These are phyloP conservation scores for Takifugu ocellatus DNA, from an alignment of 2,797 vertebrate genomes.

Conservation along the genomic window DNA sequence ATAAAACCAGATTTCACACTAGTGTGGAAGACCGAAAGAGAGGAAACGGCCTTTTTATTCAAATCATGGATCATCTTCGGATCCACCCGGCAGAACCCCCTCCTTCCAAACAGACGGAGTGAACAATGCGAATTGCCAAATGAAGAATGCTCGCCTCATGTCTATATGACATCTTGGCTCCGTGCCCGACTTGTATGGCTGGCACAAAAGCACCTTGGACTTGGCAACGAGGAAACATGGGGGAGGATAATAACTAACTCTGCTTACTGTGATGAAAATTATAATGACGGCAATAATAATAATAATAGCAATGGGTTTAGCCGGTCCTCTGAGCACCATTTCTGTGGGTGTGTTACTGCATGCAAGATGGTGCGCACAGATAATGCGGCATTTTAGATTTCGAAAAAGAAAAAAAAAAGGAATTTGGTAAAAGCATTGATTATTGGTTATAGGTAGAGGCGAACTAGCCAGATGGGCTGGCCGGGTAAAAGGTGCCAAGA, in stretches of 20 bases:
- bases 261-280: slow-evolving; percentile 67
- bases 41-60: slow-evolving; percentile 50
- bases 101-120: slow-evolving; percentile 33
- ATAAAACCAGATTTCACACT: slow-evolving; percentile 44
- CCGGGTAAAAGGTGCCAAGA: slow-evolving; percentile 50
- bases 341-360: slow-evolving; percentile 35
- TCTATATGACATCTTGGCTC: slow-evolving; percentile 60
- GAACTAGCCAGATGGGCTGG: slow-evolving; percentile 31
- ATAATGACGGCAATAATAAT: slow-evolving; percentile 65
- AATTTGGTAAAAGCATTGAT: slow-evolving; percentile 21
- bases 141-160: slow-evolving; percentile 55
- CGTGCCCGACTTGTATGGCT: slow-evolving; percentile 52
- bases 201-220: slow-evolving; percentile 54
- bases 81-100: slow-evolving; percentile 23
- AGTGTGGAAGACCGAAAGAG: slow-evolving; percentile 27
- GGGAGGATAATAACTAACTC: slow-evolving; percentile 62
- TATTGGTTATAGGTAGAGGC: slow-evolving; percentile 33
- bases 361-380: slow-evolving; percentile 43
- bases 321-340: slow-evolving; percentile 48
- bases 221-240: slow-evolving; percentile 49
- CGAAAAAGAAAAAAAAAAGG: slow-evolving; percentile 17
- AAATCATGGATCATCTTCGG: slow-evolving; percentile 51
- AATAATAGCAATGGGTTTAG: slow-evolving; percentile 55
- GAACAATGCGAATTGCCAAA: slow-evolving; percentile 42
- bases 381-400: slow-evolving; percentile 37